Base-by-base conservation (phyloP, 30 jellyfish, hydroid and myxozoan genomes). In the Turritopsis rubra region DNA sequence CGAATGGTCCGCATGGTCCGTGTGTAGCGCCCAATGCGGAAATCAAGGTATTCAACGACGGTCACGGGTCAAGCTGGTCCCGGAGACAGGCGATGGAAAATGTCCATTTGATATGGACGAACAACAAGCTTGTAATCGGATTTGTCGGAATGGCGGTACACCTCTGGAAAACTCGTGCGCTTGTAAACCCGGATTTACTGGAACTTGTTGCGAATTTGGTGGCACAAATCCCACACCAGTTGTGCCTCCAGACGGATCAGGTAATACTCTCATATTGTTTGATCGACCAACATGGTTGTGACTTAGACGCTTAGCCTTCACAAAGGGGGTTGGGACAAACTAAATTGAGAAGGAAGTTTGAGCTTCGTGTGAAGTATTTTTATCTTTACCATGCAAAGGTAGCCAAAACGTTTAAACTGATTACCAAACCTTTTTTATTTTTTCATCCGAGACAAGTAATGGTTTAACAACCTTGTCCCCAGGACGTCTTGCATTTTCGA, bases 11-110 rank as follows among this genome's bases (percentile, higher is more conserved):
- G 0, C 87, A 26, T 80, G 87, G 87, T 28, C 81, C 23, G 52
- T 52, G n/a, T 80, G 87, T 80, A 65, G 65, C 27, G 81, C 78
- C 17, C 29, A 80, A 54, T 80, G 87, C 52, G 87, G 87, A 18
- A 65, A 80, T 26, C 26, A 27, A 5, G 87, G 87, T 5, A 24
- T 80, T 25, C 65, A 80, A 22, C 29, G 81, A 21, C 81, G 87
- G n/a, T 17, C 65, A 16, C 52, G 87, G 21, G 29, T n/a, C 19
- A 80, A 80, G 54, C 24, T 65, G 21, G 82, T 65, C 26, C 22
- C 52, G 21, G 87, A 80, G 28, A 23, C 78, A 1, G 71, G 30
- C 23, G 20, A 21, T n/a, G 72, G 85, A 16, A 24, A 24, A 26
- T 77, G 85, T 77, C 85, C 74, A 19, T 29, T 26, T n/a, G 8